Percentiles rank a stretch among this genome's conserved stretches.
phyloP scores from a whole-genome alignment of 2,888 invertebrate genomes.

The Monopis laevigella region DNA sequence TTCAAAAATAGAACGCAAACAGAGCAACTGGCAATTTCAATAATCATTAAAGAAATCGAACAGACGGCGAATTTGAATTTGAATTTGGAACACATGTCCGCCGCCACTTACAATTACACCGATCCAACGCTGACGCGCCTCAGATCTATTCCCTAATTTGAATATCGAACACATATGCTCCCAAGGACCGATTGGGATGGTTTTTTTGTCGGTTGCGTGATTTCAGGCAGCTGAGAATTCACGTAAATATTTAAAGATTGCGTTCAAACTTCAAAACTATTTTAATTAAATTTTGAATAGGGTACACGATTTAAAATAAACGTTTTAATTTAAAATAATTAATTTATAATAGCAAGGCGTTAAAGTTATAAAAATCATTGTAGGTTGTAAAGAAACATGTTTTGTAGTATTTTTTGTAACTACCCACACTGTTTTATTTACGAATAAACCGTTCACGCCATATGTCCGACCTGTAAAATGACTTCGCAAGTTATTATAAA shows the following conservation, averaged over 20 bases:
- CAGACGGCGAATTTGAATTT: conserved; percentile 36
- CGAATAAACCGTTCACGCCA: conserved; percentile 54
- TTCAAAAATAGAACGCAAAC: conserved; percentile 47
- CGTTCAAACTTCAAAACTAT: too few relatives aligned
- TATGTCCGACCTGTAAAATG: conserved; percentile 41
- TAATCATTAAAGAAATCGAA: conserved; percentile 53
- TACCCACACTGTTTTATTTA: conserved; percentile 15
- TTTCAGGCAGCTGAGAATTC: too few relatives aligned
- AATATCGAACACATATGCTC: conserved; percentile 28
- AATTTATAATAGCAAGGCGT: too few relatives aligned
- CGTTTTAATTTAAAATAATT: too few relatives aligned
- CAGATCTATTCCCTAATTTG: conserved; percentile 36
- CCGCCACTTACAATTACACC: conserved; percentile 33
- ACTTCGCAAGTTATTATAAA: conserved; percentile 22
- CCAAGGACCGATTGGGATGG: conserved; percentile 1
- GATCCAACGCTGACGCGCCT: conserved; percentile 31
- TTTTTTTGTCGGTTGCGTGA: too few relatives aligned
- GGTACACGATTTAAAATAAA: too few relatives aligned
- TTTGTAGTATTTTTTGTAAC: neutral
- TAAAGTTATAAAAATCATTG: neutral
- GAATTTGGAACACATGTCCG: conserved; percentile 40
- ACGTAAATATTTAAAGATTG: too few relatives aligned
- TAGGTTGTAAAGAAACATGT: neutral
- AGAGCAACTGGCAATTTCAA: conserved; percentile 49
- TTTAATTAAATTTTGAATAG: too few relatives aligned